A percentile compares a stretch with the other conserved stretches of the same genome.
Conservation (phyloP, 2,797 vertebrate genomes). For the Pogoniulus pusillus region DNA sequence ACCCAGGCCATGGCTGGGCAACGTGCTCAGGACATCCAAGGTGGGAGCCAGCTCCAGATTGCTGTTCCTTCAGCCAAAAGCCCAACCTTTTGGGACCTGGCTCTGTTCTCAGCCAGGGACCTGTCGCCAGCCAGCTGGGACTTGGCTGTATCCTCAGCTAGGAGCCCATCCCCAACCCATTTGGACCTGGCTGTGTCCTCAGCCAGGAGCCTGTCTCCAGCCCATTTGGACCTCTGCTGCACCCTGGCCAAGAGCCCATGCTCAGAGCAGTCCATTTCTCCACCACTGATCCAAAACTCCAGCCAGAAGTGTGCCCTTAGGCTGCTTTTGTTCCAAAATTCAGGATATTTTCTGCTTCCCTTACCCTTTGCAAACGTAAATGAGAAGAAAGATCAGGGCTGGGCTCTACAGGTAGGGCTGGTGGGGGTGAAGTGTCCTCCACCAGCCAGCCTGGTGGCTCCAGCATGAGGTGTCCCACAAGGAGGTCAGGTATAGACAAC, state of each 20-base stretch:
- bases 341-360: accelerated
- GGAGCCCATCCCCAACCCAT: neutral
- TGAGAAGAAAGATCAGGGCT: neutral
- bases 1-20: neutral
- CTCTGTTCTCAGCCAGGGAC: neutral
- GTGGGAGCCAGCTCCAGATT: neutral
- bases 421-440: neutral
- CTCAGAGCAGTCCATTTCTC: neutral
- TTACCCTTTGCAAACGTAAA: accelerated
- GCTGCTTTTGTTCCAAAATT: neutral
- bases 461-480: accelerated
- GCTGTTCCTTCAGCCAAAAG: neutral
- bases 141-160: too few relatives aligned
- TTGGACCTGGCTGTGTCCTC: too few relatives aligned
- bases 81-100: too few relatives aligned
- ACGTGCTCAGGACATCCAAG: accelerated
- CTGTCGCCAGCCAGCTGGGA: too few relatives aligned
- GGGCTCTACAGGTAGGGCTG: neutral
- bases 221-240: too few relatives aligned
- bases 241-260: accelerated
- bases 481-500: neutral
- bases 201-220: too few relatives aligned
- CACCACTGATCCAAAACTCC: accelerated
- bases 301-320: accelerated
- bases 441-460: neutral